Evolutionary conservation across 2,797 vertebrate genomes (phyloP), one percentile per base, ranked within the genome.

Genomic region (Halcyon leucocephala): DNA sequence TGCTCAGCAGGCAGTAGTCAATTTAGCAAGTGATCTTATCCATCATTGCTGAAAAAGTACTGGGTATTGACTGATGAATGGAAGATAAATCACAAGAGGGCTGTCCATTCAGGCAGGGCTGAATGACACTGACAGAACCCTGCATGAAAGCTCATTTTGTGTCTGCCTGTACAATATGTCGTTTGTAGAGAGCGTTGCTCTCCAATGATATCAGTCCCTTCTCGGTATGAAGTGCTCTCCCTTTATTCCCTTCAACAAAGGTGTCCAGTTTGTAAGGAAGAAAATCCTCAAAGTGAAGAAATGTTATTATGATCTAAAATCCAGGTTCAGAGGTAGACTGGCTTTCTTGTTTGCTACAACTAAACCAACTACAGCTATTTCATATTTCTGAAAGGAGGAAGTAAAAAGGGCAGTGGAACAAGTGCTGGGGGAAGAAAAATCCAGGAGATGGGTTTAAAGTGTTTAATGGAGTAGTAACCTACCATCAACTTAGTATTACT

Each of bases 31-130:
- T 95, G 95, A 97, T 97, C 97, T 97, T 95, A 98, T 98, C 97
- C 97, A 98, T 97, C 98, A 96, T 93, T 96, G 92, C 87, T 97
- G 96, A 98, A 98, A 98, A 98, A 95, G 93, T 97, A 61, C 82
- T 15, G 90, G 80, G 79, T 97, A 97, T 97, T 98, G 98, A 97
- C 96, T 96, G 97, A 97, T 98, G 98, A 98, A 97, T 97, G 97
- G 97, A 94, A 98, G 97, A 98, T 98, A 98, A 98, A 98, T 98
- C 97, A 98, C 89, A 96, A 97, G 97, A 97, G 87, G 82, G 93
- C 86, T 96, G 95, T 95, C 97, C 97, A 97, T 98, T 98, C 97
- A 98, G 96, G 96, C 96, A 97, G 92, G 95, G 93, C 96, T 98
- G 97, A 98, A 97, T 97, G 97, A 95, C 97, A 93, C 82, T 97